Evolutionary conservation across 1,140 invertebrate species (phyloP).

Genomic region (Megathymus violae): DNA sequence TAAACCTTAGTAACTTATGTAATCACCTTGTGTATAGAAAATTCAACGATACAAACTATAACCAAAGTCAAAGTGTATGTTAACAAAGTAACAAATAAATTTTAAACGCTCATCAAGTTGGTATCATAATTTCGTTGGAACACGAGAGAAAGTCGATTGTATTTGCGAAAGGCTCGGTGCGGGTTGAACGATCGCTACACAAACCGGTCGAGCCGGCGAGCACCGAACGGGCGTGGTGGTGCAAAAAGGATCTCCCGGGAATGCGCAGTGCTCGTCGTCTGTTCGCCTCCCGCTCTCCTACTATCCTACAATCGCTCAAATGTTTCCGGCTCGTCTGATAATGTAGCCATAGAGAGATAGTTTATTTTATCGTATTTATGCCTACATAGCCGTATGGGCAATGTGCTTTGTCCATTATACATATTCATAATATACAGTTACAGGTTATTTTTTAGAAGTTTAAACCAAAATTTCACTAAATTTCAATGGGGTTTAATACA

Average conservation of each 20-base stretch:
- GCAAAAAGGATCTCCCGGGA: constrained; percentile 70
- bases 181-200: constrained; percentile 73
- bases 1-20: not conserved
- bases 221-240: constrained; percentile 47
- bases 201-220: constrained; percentile 66
- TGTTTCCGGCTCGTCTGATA: constrained; percentile 61
- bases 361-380: constrained; percentile 13
- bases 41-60: not conserved
- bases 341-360: constrained; percentile 35
- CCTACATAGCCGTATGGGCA: too few relatives aligned
- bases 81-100: not conserved
- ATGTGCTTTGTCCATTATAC: too few relatives aligned
- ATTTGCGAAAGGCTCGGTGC: constrained; percentile 60
- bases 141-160: constrained; percentile 50
- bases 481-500: too few relatives aligned
- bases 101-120: constrained; percentile 1
- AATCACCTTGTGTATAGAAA: too few relatives aligned
- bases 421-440: too few relatives aligned
- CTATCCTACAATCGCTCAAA: constrained; percentile 52
- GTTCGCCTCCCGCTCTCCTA: constrained; percentile 40
- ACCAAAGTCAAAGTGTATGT: not conserved
- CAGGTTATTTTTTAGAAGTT: too few relatives aligned
- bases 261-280: constrained; percentile 49
- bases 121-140: constrained; percentile 32
- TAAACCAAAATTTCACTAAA: too few relatives aligned